phyloP scores from a whole-genome alignment of 1,140 invertebrate species.

The Delia radicum region DNA sequence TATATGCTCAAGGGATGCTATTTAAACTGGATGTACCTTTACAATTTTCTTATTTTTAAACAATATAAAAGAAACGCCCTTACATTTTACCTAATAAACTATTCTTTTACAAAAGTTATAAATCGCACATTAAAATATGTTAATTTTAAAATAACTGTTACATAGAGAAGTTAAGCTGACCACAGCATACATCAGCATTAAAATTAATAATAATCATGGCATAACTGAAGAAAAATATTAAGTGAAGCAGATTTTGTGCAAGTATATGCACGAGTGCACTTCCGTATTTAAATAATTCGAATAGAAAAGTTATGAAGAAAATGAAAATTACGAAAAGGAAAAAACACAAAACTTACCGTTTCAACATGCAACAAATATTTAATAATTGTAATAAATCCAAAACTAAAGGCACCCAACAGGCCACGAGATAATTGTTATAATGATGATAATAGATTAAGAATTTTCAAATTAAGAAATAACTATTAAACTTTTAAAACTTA shows the following conservation, averaged over 20 bases:
- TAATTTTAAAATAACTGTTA: background rate
- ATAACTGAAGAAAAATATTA: background rate
- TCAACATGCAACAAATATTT: conserved; percentile 5
- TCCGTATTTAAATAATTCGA: background rate
- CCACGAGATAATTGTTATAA: background rate
- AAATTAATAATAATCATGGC: background rate
- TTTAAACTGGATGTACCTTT: no score
- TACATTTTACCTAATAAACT: no score
- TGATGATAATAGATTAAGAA: background rate
- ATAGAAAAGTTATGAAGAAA: background rate
- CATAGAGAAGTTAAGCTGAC: background rate
- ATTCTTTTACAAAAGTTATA: background rate
- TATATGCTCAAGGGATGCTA: no score
- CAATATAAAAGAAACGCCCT: no score
- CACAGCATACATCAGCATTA: background rate
- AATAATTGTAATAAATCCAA: conserved; percentile 6
- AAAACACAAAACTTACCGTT: conserved; percentile 6
- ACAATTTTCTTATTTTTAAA: no score
- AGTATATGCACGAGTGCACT: background rate
- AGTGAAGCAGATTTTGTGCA: background rate
- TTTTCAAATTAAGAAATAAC: background rate
- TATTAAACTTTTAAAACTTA: background rate
- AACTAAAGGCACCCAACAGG: conserved; percentile 1
- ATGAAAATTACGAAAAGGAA: conserved; percentile 1
- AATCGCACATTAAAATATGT: background rate